A percentile compares a stretch with the other conserved stretches of the same genome.
Conservation (phyloP, 2,888 invertebrate genomes). For the Pogonocherus hispidulus region DNA sequence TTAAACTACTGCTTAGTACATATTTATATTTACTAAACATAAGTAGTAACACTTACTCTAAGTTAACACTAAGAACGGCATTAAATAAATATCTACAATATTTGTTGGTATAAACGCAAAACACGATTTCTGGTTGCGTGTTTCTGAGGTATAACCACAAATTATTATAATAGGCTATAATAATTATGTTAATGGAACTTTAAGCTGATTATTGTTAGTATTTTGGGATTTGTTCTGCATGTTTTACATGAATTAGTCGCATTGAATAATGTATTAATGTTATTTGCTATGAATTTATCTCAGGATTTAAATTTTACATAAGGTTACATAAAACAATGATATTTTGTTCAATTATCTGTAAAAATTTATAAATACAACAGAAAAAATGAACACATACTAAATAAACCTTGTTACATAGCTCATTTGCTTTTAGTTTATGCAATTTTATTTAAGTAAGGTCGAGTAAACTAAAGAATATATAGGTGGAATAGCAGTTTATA, state of each 20-base stretch:
- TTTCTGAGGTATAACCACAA: conserved; percentile 44
- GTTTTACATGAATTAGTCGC: conserved; percentile 42
- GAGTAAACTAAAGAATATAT: not conserved
- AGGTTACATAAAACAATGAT: not conserved
- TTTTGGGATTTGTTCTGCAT: conserved; percentile 45
- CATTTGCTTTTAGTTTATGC: not conserved
- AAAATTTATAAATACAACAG: not conserved
- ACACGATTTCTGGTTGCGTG: conserved; percentile 42
- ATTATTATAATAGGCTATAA: conserved; percentile 53
- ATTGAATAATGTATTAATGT: conserved; percentile 25
- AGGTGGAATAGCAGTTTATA: not conserved
- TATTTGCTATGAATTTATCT: not conserved
- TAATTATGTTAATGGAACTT: conserved; percentile 55
- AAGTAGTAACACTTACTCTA: no score
- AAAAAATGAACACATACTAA: not conserved
- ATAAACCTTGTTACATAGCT: not conserved
- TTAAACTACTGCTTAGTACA: no score
- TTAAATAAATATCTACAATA: no score
- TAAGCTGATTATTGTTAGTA: conserved; percentile 48
- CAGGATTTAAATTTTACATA: not conserved
- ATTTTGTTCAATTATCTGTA: not conserved
- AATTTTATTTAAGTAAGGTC: not conserved
- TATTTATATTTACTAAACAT: no score
- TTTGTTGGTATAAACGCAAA: conserved; percentile 27
- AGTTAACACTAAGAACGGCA: no score